Base-by-base conservation (phyloP, 2,797 vertebrate species). In the Pseudochaenichthys georgianus region DNA sequence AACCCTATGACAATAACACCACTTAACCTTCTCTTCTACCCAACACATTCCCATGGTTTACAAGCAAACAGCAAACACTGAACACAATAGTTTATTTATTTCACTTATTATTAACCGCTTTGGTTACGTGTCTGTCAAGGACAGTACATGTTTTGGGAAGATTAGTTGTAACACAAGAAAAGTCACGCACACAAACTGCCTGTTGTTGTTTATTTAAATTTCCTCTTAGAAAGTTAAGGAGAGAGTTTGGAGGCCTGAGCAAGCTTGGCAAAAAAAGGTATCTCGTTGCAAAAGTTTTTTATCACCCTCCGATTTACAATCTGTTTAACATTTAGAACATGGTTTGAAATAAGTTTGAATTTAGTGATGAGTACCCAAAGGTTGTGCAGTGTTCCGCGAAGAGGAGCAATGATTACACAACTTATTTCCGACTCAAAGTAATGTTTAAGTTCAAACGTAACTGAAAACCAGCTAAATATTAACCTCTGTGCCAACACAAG, bases 31-130 rank as follows among this genome's bases (percentile, higher is more conserved):
- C 19, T n/a, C 38, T 60, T 68, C 42, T 54, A 7, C 65, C 48
- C 61, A 13, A 54, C 47, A 43, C 45, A 34, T 64, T 66, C 68
- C 55, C 38, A 50, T 41, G 11, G 9, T 9, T 46, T 15, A 7
- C 34, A 50, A 62, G 13, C 47, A 17, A 0, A 4, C 8, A 38
- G 16, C 19, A 23, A 10, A 79, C 28, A 34, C 15, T 4, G 31
- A 57, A 13, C 17, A 43, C 23, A 13, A 53, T 6, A 51, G 46
- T 54, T 77, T n/a, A 54, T 65, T 42, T 28, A 57, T 28, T 71
- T 55, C 79, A 82, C 59, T 73, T 51, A 89, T 87, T 87, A 90
- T 87, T 90, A 90, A 91, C 90, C 57, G 23, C 43, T 9, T 17
- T 6, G 34, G 34, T 38, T 38, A 3, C 9, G 51, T 9, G 16